Base-by-base conservation (phyloP, 2,888 invertebrate species). In the Lydus trimaculatus region DNA sequence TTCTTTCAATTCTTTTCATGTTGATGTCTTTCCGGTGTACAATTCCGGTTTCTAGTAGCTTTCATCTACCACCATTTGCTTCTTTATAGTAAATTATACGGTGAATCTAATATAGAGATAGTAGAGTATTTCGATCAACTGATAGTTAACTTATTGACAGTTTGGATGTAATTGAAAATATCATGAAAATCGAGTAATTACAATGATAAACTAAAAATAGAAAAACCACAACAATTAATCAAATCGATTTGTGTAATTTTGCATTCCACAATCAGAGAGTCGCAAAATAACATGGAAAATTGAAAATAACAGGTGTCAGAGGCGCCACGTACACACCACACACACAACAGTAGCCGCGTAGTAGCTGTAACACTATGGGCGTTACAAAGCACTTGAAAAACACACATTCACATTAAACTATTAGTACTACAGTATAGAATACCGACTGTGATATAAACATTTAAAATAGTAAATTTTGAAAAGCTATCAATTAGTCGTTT, bases 241-340 rank as follows among this genome's bases (percentile, higher is more conserved):
- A 84, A 83, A 81, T 52, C 81, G 81, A 80, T 81, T 83, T 81
- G 80, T 81, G 82, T 82, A 83, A 83, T 84, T 83, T 82, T 76
- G 78, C 80, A 79, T 81, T 81, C 80, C 81, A 79, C 82, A 82
- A 83, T 82, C 81, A 78, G 78, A 76, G 78, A 76, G 78, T 78
- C 78, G 78, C 78, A 79, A 81, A 82, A 83, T 80, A 82, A 80
- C 79, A 78, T 73, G 78, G 82, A 81, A 83, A 83, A 84, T 84
- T 84, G 84, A 83, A 84, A 84, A 84, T 84, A 84, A 84, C 84
- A 84, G 83, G 83, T 83, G 84, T 83, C 82, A 79, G 78, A 69
- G 75, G n/a, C n/a, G n/a, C n/a, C 76, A 73, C 52, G 11, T 52
- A 56, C 67, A 72, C 75, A 77, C 70, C 77, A 61, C 69, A 73